These are phyloP conservation scores for Drosophila quinaria DNA, from an alignment of 2,888 invertebrate genomes.

Conservation along the genomic window DNA sequence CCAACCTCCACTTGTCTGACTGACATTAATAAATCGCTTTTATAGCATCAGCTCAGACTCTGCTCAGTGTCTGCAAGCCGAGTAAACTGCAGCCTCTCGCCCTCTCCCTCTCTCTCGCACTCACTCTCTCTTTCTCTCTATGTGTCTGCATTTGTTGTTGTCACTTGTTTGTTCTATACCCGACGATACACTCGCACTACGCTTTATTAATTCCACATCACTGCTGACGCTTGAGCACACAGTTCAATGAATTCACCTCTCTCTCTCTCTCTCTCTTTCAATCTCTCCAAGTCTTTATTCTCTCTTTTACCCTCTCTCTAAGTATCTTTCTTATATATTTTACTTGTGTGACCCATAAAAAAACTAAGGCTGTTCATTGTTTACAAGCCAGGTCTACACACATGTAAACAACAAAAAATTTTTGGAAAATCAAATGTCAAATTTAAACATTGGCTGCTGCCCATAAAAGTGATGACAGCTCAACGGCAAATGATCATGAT, in stretches of 20 bases:
- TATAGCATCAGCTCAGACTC: constrained; percentile 66
- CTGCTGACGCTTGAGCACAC: constrained; percentile 56
- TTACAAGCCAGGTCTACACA: constrained; percentile 37
- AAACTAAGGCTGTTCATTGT: constrained; percentile 52
- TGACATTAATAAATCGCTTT: constrained; percentile 81
- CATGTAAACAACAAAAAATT: constrained; percentile 11
- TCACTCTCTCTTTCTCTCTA: constrained; percentile 7
- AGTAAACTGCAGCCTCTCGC: constrained; percentile 48
- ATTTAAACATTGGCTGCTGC: constrained; percentile 41
- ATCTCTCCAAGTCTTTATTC: neutral
- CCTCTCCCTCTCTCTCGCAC: neutral
- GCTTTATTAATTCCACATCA: constrained; percentile 77
- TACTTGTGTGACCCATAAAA: constrained; percentile 38
- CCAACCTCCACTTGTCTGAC: constrained; percentile 72
- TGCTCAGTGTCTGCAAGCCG: constrained; percentile 32
- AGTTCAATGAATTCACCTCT: constrained; percentile 60
- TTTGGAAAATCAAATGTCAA: constrained; percentile 39
- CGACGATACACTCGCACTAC: constrained; percentile 34
- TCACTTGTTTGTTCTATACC: constrained; percentile 60
- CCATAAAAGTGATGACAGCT: constrained; percentile 51
- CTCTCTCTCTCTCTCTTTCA: constrained; percentile 8
- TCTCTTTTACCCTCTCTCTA: neutral
- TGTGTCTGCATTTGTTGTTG: constrained; percentile 23
- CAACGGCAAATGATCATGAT: constrained; percentile 28
- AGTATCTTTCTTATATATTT: constrained; percentile 12